A percentile compares a stretch with the other conserved stretches of the same genome.
Evolutionary conservation across 2,113 vertebrate species (phyloP).

Genomic region (Chloebia gouldiae): DNA sequence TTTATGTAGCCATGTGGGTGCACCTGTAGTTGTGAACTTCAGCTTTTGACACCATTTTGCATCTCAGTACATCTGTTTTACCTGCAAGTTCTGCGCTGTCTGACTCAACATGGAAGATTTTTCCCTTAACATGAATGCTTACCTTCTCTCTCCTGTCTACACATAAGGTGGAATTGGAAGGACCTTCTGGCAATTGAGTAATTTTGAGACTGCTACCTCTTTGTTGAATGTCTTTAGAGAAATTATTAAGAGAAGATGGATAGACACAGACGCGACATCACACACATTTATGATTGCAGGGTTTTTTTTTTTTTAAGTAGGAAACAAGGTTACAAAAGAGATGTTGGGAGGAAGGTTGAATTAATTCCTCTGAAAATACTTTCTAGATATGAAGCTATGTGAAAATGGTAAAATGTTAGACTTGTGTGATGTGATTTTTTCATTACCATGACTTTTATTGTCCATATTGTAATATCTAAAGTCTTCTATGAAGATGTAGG

Average conservation of each 20-base stretch:
- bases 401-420: not conserved
- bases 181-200: not conserved
- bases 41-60: not conserved
- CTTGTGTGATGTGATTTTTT: not conserved
- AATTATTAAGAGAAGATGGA: not conserved
- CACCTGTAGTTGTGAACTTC: not conserved
- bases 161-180: not conserved
- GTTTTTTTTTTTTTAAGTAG: rapidly evolving
- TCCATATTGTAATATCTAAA: not conserved
- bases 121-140: not conserved
- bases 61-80: not conserved
- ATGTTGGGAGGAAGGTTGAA: not conserved
- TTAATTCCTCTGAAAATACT: not conserved
- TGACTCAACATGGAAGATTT: not conserved
- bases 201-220: not conserved
- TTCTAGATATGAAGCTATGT: not conserved
- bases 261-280: not conserved
- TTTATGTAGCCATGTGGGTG: not conserved
- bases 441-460: not conserved
- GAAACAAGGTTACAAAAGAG: not conserved
- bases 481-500: not conserved
- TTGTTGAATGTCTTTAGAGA: not conserved
- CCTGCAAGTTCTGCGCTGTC: not conserved
- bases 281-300: not conserved
- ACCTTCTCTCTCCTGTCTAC: not conserved